These are phyloP conservation scores for Hydriomena furcata DNA, from an alignment of 2,888 invertebrate species.

Conservation along the genomic window DNA sequence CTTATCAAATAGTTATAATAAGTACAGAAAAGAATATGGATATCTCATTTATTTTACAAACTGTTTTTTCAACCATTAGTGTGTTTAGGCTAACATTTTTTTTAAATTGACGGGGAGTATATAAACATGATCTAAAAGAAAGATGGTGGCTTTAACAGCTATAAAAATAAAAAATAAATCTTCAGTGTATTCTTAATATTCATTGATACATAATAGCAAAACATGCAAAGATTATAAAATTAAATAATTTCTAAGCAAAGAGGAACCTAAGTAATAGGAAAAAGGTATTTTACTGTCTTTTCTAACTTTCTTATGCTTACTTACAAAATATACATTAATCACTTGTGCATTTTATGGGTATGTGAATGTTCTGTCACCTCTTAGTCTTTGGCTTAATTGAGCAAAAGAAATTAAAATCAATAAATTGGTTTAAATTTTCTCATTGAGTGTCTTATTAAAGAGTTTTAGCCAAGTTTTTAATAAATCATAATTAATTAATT, in stretches of 20 bases:
- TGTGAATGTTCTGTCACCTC: conserved; percentile 39
- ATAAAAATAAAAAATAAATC: conserved; percentile 12
- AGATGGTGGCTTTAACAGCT: background rate
- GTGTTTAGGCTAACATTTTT: no score
- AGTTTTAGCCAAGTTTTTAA: no score
- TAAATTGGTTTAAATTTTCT: no score
- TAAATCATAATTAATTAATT: no score
- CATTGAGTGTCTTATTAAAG: no score
- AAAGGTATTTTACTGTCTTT: conserved; percentile 1
- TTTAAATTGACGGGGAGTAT: no score
- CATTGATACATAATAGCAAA: conserved; percentile 2
- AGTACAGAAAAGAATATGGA: no score
- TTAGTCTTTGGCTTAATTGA: conserved; percentile 77
- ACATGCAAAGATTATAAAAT: conserved; percentile 13
- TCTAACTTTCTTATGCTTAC: conserved; percentile 12
- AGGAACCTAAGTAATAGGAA: conserved; percentile 4
- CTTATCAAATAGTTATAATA: no score
- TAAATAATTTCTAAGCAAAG: conserved; percentile 3
- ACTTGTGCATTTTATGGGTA: conserved; percentile 29
- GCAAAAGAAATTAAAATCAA: conserved; percentile 46
- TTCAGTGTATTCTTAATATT: background rate
- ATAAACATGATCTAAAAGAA: no score
- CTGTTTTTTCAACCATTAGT: no score
- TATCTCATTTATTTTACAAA: no score
- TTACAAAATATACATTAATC: conserved; percentile 29